Evolutionary conservation across 2,113 vertebrate genomes (phyloP).

Genomic region (Ellobius talpinus): DNA sequence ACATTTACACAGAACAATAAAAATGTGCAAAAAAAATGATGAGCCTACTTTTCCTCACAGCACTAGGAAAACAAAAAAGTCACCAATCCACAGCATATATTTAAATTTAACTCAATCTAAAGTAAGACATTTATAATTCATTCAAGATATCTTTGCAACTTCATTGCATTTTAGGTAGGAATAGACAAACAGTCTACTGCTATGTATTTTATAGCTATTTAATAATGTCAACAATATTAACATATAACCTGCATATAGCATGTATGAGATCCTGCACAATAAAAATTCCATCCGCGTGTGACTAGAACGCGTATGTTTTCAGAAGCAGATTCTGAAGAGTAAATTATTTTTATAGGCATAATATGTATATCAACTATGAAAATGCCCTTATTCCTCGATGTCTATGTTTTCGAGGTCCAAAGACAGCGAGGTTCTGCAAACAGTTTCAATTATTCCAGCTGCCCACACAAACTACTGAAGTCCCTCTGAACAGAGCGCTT

Average conservation of each 20-base stretch:
- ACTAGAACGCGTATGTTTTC: slow-evolving; percentile 45
- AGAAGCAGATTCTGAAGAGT: slow-evolving; percentile 56
- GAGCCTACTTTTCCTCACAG: slow-evolving; percentile 87
- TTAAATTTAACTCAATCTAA: slow-evolving; percentile 85
- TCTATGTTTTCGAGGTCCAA: slow-evolving; percentile 45
- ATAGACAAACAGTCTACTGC: slow-evolving; percentile 55
- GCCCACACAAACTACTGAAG: neutral
- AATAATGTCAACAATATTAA: slow-evolving; percentile 11
- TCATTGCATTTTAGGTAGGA: slow-evolving; percentile 74
- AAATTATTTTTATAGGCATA: slow-evolving; percentile 41
- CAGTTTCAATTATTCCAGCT: slow-evolving; percentile 34
- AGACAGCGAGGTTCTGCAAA: slow-evolving; percentile 9
- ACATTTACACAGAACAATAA: slow-evolving; percentile 95
- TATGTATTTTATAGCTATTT: slow-evolving; percentile 46
- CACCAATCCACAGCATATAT: slow-evolving; percentile 82
- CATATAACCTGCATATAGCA: neutral
- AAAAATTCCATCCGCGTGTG: slow-evolving; percentile 20
- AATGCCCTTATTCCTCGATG: slow-evolving; percentile 27
- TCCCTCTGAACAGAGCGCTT: slow-evolving; percentile 43
- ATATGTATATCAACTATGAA: slow-evolving; percentile 33
- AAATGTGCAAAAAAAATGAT: slow-evolving; percentile 87
- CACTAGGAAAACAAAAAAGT: slow-evolving; percentile 83
- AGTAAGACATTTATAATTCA: slow-evolving; percentile 85
- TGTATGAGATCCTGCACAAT: slow-evolving; percentile 13
- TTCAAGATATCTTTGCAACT: slow-evolving; percentile 73